These are phyloP conservation scores for Bhutanitis thaidina DNA, from an alignment of 2,888 invertebrate species.

Conservation along the genomic window DNA sequence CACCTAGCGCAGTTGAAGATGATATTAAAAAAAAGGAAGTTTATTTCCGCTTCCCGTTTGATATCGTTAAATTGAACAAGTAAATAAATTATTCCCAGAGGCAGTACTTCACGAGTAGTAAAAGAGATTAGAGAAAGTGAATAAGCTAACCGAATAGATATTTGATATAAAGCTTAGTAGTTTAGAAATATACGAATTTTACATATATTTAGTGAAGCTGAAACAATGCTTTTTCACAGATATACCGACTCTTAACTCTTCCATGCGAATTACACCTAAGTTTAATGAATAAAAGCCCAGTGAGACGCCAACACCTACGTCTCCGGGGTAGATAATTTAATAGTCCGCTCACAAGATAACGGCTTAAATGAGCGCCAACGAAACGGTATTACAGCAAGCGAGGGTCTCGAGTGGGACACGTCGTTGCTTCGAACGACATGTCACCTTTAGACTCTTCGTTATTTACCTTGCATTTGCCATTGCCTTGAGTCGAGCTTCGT, in stretches of 20 bases:
- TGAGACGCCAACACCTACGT: conserved; percentile 20
- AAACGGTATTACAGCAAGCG: conserved; percentile 5
- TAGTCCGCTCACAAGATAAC: conserved; percentile 32
- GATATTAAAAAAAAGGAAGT: no score
- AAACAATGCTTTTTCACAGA: not conserved
- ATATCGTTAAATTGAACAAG: no score
- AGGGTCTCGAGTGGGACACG: conserved; percentile 1
- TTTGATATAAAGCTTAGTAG: no score
- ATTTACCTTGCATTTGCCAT: conserved; percentile 8
- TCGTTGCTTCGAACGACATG: conserved; percentile 7
- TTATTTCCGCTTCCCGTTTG: no score
- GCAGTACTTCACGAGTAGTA: no score
- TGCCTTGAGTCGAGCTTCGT: not conserved
- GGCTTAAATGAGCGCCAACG: conserved; percentile 29
- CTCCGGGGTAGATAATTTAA: conserved; percentile 36
- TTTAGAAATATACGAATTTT: no score
- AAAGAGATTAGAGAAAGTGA: no score
- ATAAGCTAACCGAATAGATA: no score
- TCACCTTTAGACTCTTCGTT: conserved; percentile 7
- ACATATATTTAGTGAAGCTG: no score
- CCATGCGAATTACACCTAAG: conserved; percentile 21
- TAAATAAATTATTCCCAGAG: no score
- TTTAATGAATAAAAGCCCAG: conserved; percentile 29
- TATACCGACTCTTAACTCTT: conserved; percentile 8
- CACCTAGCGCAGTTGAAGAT: no score